These are phyloP conservation scores for Myiozetetes cayanensis DNA, from an alignment of 2,113 vertebrate species.

Conservation along the genomic window DNA sequence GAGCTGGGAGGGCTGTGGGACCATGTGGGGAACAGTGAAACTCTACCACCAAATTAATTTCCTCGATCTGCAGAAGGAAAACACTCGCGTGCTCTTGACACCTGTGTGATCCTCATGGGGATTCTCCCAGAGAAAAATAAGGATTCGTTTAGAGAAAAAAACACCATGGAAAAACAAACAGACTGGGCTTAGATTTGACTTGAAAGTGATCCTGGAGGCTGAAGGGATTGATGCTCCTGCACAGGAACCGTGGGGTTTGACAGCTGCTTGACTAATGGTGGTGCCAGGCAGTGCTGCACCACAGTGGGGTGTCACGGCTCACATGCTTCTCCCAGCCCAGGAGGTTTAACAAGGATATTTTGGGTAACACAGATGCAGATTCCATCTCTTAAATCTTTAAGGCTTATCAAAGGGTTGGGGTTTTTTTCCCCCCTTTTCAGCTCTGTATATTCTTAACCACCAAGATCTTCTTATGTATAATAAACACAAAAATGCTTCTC, in stretches of 20 bases:
- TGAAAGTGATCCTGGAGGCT: neutral
- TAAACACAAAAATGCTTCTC: slow-evolving; percentile 58
- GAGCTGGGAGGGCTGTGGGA: neutral
- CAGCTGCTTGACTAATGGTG: neutral
- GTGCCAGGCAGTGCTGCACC: neutral
- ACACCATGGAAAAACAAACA: neutral
- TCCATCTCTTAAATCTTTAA: slow-evolving; percentile 37
- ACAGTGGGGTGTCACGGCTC: neutral
- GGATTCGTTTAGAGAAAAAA: neutral
- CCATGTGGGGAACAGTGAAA: accelerated
- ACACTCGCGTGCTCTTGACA: neutral
- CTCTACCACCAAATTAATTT: neutral
- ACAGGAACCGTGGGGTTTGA: neutral
- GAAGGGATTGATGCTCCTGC: neutral
- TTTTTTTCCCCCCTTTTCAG: neutral
- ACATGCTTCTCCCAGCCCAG: neutral
- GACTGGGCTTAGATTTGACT: neutral
- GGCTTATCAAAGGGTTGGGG: slow-evolving; percentile 44
- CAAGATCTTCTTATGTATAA: slow-evolving; percentile 47
- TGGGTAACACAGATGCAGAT: slow-evolving; percentile 35
- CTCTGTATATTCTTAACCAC: slow-evolving; percentile 17
- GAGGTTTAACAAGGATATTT: slow-evolving; percentile 41
- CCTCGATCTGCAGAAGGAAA: neutral
- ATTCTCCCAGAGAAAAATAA: neutral
- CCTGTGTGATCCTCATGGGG: neutral